Base-by-base conservation (phyloP, 2,113 vertebrate genomes). In the Aptenodytes patagonicus region DNA sequence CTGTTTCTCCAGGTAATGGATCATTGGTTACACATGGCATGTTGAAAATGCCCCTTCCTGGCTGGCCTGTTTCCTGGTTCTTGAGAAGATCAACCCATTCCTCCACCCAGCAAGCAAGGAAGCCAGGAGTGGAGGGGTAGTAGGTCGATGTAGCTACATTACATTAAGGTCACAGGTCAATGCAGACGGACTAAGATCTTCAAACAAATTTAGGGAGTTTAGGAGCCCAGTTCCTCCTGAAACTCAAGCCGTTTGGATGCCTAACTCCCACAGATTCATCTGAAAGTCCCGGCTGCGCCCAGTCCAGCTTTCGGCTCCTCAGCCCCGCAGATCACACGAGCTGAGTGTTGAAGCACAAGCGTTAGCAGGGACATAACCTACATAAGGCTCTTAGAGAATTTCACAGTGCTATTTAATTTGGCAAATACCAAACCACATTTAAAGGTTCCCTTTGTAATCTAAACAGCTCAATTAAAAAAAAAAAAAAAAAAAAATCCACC, bases 371-470 rank as follows among this genome's bases (percentile, higher is more conserved):
- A 29, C 31, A 10, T 0, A 28, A 60, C 58, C 69, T 34, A 26
- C 2, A 1, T 82, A 76, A 91, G 73, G 93, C 94, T 95, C 81
- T 79, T 20, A 19, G 44, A 82, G 40, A 60, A 78, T 79, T 87
- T 95, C 96, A 95, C 87, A 95, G 91, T 87, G 94, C 70, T 95
- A 2, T 79, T 89, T 72, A 13, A 66, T 62, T 49, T 65, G 83
- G 55, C 29, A 84, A 93, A 91, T 2, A 44, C 70, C 70, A 93
- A 92, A 93, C 11, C 13, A 20, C 49, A 89, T 18, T 15, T 31
- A 46, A 89, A 90, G 16, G 58, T 70, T 73, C 29, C 20, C 47
- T 92, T 51, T 79, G 62, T 42, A 75, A 77, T 29, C 51, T n/a
- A 14, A 31, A 78, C 38, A 49, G 32, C 19, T 70, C 57, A 29